These are phyloP conservation scores for Parauchenoglanis ngamensis DNA, from an alignment of 2,797 vertebrate genomes.

Conservation along the genomic window DNA sequence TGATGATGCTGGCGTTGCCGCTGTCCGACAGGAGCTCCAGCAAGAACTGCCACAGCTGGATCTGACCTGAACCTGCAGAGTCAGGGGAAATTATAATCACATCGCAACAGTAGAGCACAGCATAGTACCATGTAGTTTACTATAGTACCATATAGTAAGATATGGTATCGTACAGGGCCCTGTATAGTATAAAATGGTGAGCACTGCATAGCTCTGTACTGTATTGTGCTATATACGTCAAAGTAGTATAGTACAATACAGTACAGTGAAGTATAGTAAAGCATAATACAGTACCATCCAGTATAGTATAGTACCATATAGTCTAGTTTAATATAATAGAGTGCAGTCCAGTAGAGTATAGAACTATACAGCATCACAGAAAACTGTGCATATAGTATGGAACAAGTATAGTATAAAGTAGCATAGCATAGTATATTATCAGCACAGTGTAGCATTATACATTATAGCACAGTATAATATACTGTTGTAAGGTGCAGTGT, in stretches of 20 bases:
- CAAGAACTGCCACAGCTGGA: constrained; percentile 87
- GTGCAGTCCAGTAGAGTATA: no score
- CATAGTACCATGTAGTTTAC: not conserved
- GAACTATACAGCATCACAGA: no score
- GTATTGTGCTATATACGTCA: not conserved
- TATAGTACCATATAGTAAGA: not conserved
- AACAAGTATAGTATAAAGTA: no score
- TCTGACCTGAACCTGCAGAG: constrained; percentile 81
- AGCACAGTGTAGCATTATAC: not conserved
- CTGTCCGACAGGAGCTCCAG: constrained; percentile 83
- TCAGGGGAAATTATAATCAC: no score
- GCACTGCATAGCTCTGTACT: not conserved
- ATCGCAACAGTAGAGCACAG: no score
- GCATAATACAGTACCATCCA: not conserved
- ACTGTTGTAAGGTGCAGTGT: not conserved
- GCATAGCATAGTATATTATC: not conserved
- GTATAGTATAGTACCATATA: not conserved
- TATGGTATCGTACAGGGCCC: not conserved
- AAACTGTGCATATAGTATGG: no score
- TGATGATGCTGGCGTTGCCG: constrained; percentile 78
- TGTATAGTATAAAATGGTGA: not conserved
- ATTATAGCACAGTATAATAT: not conserved
- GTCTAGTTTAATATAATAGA: not conserved
- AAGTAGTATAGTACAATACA: no score
- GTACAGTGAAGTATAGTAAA: not conserved